Percentiles rank a stretch among this genome's conserved stretches.
phyloP scores from a whole-genome alignment of 1,140 invertebrate species.

The Stratiolaelaps scimitus region DNA sequence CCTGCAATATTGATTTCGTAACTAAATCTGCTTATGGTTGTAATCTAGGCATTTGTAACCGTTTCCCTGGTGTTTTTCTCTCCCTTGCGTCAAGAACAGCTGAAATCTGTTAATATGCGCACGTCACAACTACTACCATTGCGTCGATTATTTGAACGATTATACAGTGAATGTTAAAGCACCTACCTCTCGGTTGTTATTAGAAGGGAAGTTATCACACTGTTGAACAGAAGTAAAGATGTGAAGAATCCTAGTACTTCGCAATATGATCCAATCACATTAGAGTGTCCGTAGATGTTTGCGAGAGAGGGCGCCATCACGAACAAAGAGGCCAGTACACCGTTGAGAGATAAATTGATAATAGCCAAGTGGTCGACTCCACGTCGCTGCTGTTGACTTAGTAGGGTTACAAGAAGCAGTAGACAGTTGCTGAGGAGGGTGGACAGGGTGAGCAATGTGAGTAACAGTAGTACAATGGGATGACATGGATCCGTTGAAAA shows the following conservation, averaged over 20 bases:
- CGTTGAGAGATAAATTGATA: conserved; percentile 24
- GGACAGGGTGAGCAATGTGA: conserved; percentile 5
- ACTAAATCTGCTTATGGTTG: too few species aligned
- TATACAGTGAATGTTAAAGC: too few species aligned
- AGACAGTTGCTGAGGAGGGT: conserved; percentile 10
- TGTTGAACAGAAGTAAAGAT: conserved; percentile 25
- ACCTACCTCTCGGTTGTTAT: conserved; percentile 24
- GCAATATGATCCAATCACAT: not conserved
- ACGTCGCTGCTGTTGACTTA: not conserved
- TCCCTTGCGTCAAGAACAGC: too few species aligned
- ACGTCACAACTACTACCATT: too few species aligned
- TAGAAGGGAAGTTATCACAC: conserved; percentile 18
- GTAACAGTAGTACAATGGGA: not conserved
- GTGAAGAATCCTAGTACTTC: conserved; percentile 18
- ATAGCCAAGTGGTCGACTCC: conserved; percentile 20
- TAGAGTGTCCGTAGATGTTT: conserved; percentile 22
- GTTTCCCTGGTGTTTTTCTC: too few species aligned
- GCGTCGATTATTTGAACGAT: too few species aligned
- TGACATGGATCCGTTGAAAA: not conserved
- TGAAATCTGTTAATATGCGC: too few species aligned
- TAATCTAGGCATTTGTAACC: too few species aligned
- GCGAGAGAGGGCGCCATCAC: conserved; percentile 20
- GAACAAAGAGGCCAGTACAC: conserved; percentile 3
- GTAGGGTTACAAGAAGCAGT: conserved; percentile 11
- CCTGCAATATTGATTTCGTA: too few species aligned